These are phyloP conservation scores for Pseudachorutes palmiensis DNA, from an alignment of 1,140 invertebrate species.

Conservation along the genomic window DNA sequence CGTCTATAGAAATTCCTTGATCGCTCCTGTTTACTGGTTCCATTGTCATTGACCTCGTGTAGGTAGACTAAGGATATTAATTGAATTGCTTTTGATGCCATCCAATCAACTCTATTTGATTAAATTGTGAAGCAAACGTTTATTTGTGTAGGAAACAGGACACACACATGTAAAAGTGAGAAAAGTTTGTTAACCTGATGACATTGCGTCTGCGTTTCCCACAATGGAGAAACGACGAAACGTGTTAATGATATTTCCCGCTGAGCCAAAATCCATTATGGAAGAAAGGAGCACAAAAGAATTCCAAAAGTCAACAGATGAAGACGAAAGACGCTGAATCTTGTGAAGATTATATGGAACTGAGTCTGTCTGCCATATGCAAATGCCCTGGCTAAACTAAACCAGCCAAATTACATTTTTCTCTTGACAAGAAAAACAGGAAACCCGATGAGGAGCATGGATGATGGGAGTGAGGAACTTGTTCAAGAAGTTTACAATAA, in stretches of 20 bases:
- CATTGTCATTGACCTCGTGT: not conserved
- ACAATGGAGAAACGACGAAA: not conserved
- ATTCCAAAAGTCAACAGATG: not conserved
- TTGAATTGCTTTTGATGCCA: not conserved
- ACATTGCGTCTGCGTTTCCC: not conserved
- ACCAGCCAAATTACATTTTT: not conserved
- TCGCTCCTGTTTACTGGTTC: too few relatives aligned
- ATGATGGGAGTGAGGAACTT: not conserved
- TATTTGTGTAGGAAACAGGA: too few relatives aligned
- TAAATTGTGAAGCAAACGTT: not conserved
- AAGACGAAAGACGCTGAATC: too few relatives aligned
- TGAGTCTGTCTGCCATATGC: not conserved
- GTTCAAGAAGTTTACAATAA: not conserved
- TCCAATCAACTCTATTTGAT: not conserved
- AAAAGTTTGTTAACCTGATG: not conserved
- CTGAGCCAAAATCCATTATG: not conserved
- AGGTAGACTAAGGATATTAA: not conserved
- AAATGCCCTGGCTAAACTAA: not conserved
- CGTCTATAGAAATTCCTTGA: too few relatives aligned
- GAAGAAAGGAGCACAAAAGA: not conserved
- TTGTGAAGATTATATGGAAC: not conserved
- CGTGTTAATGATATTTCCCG: not conserved
- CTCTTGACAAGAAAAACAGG: not conserved
- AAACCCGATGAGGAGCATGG: not conserved
- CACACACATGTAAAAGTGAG: too few relatives aligned